Evolutionary conservation across 2,797 vertebrate species (phyloP), one percentile per base, ranked within the genome.

Genomic region (Gephyroberyx darwinii): DNA sequence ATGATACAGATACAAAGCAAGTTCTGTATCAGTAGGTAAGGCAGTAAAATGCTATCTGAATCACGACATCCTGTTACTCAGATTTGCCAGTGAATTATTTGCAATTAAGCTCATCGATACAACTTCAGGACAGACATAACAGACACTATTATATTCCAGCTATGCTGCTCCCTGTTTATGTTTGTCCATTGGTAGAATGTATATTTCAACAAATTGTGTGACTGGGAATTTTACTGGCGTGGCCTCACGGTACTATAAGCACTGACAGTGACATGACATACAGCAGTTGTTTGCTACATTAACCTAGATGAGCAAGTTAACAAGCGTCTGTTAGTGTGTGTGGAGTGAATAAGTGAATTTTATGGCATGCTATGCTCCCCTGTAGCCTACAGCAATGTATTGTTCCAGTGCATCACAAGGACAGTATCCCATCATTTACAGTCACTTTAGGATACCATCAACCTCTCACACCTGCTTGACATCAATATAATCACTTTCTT

Each of bases 31-130:
- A 54, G 61, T 55, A 76, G 61, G 26, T 35, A 47, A 75, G 82
- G 86, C 80, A 77, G 69, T 84, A 82, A 85, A 81, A 13, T 56
- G 16, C 53, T 74, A 41, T 26, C 78, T 78, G 71, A 78, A 39
- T 70, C 12, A 26, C 50, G 31, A 75, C 81, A 78, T 84, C 67
- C 22, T 59, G 20, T 76, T 47, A 58, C 62, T 31, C 53, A 55
- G 31, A 45, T 71, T 17, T 39, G n/a, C 55, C 14, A n/a, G 39
- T 60, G 43, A 64, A 72, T 43, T 48, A 22, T 8, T 56, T 20
- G 1, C n/a, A 26, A 43, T 51, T 41, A 60, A 48, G 58, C n/a
- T 31, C 19, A 74, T 17, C 4, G 43, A 65, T 8, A 47, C 31
- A 19, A 45, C 43, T 14, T 45, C 52, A 20, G 5, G 19, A 45